These are phyloP conservation scores for Sciurus carolinensis DNA, from an alignment of 2,797 vertebrate species.

Conservation along the genomic window DNA sequence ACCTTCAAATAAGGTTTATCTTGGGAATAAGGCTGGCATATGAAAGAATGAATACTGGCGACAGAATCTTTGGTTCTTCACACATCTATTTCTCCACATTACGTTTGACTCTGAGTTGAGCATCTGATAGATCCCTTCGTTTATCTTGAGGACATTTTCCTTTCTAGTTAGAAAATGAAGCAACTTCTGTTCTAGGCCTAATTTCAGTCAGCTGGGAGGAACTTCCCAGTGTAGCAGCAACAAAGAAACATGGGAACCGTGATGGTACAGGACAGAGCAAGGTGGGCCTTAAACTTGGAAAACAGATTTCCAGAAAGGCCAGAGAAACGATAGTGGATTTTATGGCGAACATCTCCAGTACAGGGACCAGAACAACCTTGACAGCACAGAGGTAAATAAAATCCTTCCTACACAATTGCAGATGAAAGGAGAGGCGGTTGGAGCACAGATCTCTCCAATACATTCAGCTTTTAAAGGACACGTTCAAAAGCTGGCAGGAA, in stretches of 20 bases:
- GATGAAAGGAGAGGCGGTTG: not conserved
- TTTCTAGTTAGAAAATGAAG: not conserved
- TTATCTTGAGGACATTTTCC: slow-evolving; percentile 30
- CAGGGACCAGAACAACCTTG: not conserved
- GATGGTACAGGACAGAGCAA: not conserved
- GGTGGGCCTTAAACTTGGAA: not conserved
- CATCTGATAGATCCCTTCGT: not conserved
- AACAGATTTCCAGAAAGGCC: not conserved
- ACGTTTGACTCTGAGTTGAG: not conserved
- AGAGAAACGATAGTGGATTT: not conserved
- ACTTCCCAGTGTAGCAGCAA: not conserved
- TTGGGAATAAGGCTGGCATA: not conserved
- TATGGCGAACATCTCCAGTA: not conserved
- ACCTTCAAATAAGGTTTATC: slow-evolving; percentile 36
- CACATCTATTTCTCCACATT: slow-evolving; percentile 12
- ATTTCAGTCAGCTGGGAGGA: not conserved
- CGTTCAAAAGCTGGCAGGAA: slow-evolving; percentile 79
- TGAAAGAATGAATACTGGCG: not conserved
- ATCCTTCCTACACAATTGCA: not conserved
- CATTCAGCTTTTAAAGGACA: slow-evolving; percentile 40
- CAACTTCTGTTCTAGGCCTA: not conserved
- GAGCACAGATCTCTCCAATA: slow-evolving; percentile 8
- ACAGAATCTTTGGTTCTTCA: slow-evolving; percentile 3
- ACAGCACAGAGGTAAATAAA: slow-evolving; percentile 6
- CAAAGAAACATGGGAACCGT: not conserved